Conservation (phyloP, 2,888 invertebrate genomes). For the Dryobotodes eremita region DNA sequence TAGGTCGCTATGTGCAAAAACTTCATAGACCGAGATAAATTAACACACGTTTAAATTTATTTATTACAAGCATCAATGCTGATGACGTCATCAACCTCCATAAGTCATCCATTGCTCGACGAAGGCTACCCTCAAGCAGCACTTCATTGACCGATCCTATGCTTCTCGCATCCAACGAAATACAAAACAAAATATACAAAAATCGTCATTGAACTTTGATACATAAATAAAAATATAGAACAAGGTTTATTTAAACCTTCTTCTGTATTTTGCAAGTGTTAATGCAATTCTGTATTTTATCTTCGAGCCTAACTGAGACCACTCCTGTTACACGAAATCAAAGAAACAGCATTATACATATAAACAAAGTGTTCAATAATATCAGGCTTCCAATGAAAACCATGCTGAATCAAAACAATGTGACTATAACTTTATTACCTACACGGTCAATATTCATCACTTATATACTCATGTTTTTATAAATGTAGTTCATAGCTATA, state of each 20-base stretch:
- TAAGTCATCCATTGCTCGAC: not conserved
- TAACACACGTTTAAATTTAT: too few relatives aligned
- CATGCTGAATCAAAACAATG: slow-evolving; percentile 41
- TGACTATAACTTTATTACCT: slow-evolving; percentile 3
- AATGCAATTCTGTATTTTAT: not conserved
- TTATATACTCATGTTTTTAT: slow-evolving; percentile 12
- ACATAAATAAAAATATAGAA: not conserved
- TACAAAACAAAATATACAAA: not conserved
- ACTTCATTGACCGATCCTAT: not conserved
- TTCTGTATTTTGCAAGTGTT: not conserved
- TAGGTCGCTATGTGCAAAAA: too few relatives aligned
- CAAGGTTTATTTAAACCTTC: not conserved
- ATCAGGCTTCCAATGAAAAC: slow-evolving; percentile 6
- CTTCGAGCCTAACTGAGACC: not conserved
- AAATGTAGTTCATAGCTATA: slow-evolving; percentile 21
- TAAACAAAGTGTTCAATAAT: slow-evolving; percentile 13
- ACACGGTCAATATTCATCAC: not conserved
- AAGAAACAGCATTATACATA: not conserved
- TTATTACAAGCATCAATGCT: too few relatives aligned
- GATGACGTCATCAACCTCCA: not conserved
- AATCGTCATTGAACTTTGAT: not conserved
- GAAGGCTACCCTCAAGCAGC: not conserved
- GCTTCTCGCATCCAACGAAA: not conserved
- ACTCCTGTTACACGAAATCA: not conserved
- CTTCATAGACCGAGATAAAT: too few relatives aligned